A percentile compares a stretch with the other conserved stretches of the same genome.
These are phyloP conservation scores for Hipparchia sbordonii DNA, from an alignment of 2,888 invertebrate species.

Conservation along the genomic window DNA sequence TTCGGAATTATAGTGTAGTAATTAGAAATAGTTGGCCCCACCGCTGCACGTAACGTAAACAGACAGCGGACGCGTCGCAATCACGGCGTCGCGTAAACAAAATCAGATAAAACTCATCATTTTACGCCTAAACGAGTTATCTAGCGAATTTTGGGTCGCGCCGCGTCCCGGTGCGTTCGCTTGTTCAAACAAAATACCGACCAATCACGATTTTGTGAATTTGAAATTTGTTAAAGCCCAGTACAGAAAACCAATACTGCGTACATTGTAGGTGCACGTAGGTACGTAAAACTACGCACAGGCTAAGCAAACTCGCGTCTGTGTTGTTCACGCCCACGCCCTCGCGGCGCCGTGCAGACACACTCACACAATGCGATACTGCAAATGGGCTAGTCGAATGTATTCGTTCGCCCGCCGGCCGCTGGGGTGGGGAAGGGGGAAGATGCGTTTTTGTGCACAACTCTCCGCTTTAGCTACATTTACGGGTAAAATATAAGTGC, in stretches of 20 bases:
- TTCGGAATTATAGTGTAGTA: constrained; percentile 41
- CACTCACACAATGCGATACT: constrained; percentile 80
- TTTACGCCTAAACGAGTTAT: constrained; percentile 76
- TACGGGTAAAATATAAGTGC: constrained; percentile 76
- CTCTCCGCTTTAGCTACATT: constrained; percentile 69
- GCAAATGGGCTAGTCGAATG: constrained; percentile 83
- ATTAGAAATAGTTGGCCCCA: constrained; percentile 52
- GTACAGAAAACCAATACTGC: constrained; percentile 80
- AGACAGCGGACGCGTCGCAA: constrained; percentile 52
- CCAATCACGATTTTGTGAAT: constrained; percentile 82
- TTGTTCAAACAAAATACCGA: constrained; percentile 79
- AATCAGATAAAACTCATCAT: constrained; percentile 73
- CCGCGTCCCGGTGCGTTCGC: constrained; percentile 59
- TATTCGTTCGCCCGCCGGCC: constrained; percentile 76
- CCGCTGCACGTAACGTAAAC: constrained; percentile 43
- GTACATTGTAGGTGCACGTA: constrained; percentile 55
- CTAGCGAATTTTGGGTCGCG: constrained; percentile 64
- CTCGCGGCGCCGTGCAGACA: constrained; percentile 41
- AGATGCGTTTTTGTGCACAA: constrained; percentile 82
- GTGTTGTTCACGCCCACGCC: constrained; percentile 56
- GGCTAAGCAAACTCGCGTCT: constrained; percentile 70
- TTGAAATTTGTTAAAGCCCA: constrained; percentile 81
- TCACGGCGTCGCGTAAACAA: constrained; percentile 57
- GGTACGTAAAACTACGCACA: constrained; percentile 73
- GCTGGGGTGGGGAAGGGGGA: constrained; percentile 63